phyloP scores from a whole-genome alignment of 1,140 invertebrate genomes.

The Drosophila melanica region DNA sequence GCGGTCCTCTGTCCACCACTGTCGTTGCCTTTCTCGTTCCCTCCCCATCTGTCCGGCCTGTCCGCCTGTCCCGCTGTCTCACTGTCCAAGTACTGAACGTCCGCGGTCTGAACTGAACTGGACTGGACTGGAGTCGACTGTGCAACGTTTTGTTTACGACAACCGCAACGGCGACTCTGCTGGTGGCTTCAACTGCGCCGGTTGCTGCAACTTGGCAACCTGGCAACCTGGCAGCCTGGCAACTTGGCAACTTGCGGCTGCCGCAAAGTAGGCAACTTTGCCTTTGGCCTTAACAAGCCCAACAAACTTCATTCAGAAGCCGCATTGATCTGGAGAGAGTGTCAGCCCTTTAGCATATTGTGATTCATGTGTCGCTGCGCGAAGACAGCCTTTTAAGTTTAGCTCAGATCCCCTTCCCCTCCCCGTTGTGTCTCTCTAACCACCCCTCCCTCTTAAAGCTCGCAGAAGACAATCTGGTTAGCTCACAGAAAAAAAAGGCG shows the following conservation, averaged over 20 bases:
- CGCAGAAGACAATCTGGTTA: constrained; percentile 26
- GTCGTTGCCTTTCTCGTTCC: constrained; percentile 4
- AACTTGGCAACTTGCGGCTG: constrained; percentile 42
- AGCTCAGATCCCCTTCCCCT: not conserved
- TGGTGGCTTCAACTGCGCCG: constrained; percentile 49
- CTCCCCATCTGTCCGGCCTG: not conserved
- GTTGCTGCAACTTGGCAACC: constrained; percentile 18
- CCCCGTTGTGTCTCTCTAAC: no score
- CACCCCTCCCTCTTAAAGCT: not conserved
- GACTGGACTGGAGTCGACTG: constrained; percentile 31
- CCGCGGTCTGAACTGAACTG: constrained; percentile 35
- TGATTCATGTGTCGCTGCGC: constrained; percentile 79
- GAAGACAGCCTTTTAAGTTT: constrained; percentile 70
- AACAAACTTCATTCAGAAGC: constrained; percentile 74
- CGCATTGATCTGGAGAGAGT: constrained; percentile 80
- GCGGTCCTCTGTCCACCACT: constrained; percentile 53
- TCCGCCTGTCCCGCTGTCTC: constrained; percentile 2
- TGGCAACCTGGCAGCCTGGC: constrained; percentile 11
- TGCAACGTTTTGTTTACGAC: constrained; percentile 79
- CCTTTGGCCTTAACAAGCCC: constrained; percentile 70
- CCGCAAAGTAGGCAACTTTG: constrained; percentile 76
- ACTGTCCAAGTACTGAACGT: constrained; percentile 68
- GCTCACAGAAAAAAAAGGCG: constrained; percentile 29
- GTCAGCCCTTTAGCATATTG: constrained; percentile 82
- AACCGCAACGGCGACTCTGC: constrained; percentile 68